phyloP scores from a whole-genome alignment of 2,113 vertebrate genomes.

The Malurus melanocephalus region DNA sequence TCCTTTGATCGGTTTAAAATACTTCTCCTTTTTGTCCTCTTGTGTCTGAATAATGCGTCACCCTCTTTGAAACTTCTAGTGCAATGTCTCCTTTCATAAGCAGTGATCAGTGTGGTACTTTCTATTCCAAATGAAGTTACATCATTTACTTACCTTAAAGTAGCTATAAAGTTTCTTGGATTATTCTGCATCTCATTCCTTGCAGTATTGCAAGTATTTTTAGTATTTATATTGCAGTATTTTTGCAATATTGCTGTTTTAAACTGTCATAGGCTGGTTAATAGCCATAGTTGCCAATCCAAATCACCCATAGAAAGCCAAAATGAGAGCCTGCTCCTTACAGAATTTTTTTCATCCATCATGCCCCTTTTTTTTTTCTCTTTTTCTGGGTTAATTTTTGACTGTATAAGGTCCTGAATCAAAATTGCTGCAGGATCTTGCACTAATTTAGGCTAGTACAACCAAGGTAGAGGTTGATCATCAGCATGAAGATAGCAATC shows the following conservation, averaged over 20 bases:
- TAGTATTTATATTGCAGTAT: not conserved
- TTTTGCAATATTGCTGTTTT: not conserved
- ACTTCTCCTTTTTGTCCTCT: not conserved
- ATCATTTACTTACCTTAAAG: not conserved
- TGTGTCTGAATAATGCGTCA: not conserved
- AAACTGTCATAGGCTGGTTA: not conserved
- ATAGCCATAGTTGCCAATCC: not conserved
- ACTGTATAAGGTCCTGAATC: not conserved
- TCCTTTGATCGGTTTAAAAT: not conserved
- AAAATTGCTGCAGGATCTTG: not conserved
- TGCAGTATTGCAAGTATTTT: not conserved
- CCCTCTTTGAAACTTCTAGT: not conserved
- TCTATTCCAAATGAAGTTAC: not conserved
- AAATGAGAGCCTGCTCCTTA: not conserved
- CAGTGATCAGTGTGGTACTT: not conserved
- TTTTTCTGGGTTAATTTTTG: not conserved
- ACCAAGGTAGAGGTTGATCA: not conserved
- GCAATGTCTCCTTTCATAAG: not conserved
- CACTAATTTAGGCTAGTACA: not conserved
- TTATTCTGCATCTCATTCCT: not conserved
- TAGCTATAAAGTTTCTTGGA: not conserved
- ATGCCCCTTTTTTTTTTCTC: not conserved
- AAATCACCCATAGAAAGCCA: rapidly evolving
- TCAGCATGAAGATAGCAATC: not conserved
- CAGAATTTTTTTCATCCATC: not conserved